Base-by-base conservation (phyloP, 1,140 invertebrate species). In the Drosophila auraria region DNA sequence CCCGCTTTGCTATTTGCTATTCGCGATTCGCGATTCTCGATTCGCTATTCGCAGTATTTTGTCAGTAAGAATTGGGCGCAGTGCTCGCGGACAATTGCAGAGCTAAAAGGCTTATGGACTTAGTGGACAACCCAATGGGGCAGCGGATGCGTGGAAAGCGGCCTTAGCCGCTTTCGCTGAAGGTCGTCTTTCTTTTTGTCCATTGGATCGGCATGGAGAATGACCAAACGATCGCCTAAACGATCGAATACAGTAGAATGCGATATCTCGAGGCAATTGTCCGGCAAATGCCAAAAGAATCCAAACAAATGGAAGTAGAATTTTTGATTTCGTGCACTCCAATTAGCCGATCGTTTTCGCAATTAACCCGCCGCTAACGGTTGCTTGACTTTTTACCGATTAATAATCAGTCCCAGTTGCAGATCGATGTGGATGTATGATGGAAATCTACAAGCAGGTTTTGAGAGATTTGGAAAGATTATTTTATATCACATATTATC, bases 51-150 rank as follows among this genome's bases (percentile, higher is more conserved):
- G 20, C 33, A 11, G 50, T 81, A 65, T 84, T 89, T 89, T 87
- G 84, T 89, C 79, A 77, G 79, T 71, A 58, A 89, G 86, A 90
- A 90, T 90, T 90, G 87, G 82, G 86, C 79, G 71, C 86, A 87
- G 59, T 60, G 61, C 47, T 54, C 54, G 36, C 61, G 25, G 58
- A 87, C 83, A 87, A 87, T 87, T 87, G 80, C 83, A 90, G 70
- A 82, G 86, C 86, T 90, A 90, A 90, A 90, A 90, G 86, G 86
- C 82, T 90, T 90, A 90, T 80, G 64, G 71, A 51, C 86, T 90
- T 90, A 89, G 62, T 54, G 42, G 42, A 33, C 14, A 33, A n/a
- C 36, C 25, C 47, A 74, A 49, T 54, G 17, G 40, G 53, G 58
- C 51, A 69, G 54, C 14, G 25, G 30, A 56, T 36, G 36, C 38